A percentile compares a stretch with the other conserved stretches of the same genome.
Evolutionary conservation across 2,888 invertebrate species (phyloP).

Genomic region (Stramonita haemastoma): DNA sequence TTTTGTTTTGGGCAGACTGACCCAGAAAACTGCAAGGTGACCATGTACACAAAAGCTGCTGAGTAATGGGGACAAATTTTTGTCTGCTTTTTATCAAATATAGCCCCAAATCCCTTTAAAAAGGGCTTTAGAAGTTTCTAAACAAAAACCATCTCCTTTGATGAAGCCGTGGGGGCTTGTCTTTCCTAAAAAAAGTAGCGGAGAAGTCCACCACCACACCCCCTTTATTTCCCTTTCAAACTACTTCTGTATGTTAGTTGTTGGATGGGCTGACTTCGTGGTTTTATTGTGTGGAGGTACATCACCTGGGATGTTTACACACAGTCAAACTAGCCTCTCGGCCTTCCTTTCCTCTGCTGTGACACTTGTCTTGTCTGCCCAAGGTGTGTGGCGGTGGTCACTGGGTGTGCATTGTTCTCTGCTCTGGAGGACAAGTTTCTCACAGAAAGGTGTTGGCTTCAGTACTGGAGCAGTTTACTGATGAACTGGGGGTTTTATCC

Average conservation of each 20-base stretch:
- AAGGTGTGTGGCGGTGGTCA: neutral
- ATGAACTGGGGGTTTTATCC: neutral
- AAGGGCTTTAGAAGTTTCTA: too few species aligned
- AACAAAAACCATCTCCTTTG: too few species aligned
- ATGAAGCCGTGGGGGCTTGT: too few species aligned
- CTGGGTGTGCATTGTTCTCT: neutral
- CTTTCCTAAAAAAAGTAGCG: too few species aligned
- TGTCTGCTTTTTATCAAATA: too few species aligned
- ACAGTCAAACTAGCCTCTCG: neutral
- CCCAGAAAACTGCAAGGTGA: neutral
- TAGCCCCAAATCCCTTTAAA: too few species aligned
- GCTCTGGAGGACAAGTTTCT: neutral
- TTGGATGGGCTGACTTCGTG: too few species aligned
- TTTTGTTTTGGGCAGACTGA: neutral
- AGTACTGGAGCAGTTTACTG: neutral
- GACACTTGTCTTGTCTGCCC: neutral
- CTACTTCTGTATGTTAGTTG: too few species aligned
- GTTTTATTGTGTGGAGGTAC: neutral
- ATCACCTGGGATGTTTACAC: neutral
- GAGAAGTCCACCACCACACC: too few species aligned
- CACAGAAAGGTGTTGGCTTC: neutral
- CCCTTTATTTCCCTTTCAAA: too few species aligned
- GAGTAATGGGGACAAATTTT: too few species aligned
- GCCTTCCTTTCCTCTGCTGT: neutral
- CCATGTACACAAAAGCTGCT: too few species aligned